Evolutionary conservation across 1,140 invertebrate genomes (phyloP).

Genomic region (Caenorhabditis brenneri): DNA sequence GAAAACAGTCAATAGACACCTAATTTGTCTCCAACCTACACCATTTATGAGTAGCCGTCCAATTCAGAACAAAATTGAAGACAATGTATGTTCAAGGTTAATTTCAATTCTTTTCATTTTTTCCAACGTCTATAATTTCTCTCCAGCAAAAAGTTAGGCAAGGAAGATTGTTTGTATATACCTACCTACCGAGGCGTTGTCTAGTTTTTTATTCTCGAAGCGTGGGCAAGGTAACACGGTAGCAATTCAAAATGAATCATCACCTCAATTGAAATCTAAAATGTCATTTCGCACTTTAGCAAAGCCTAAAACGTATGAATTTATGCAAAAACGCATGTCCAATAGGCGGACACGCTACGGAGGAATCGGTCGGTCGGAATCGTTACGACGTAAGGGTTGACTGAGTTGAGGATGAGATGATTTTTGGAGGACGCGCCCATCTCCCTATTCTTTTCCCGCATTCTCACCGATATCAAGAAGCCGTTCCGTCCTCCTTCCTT

Average conservation of each 20-base stretch:
- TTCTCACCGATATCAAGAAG: conserved; percentile 16
- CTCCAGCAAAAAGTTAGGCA: neutral
- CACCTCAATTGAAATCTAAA: neutral
- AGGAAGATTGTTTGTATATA: conserved; percentile 1
- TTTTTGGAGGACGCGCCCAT: conserved; percentile 41
- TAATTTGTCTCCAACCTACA: neutral
- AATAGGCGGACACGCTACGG: conserved; percentile 3
- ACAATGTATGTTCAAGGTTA: conserved; percentile 11
- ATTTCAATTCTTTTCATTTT: conserved; percentile 9
- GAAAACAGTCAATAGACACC: neutral
- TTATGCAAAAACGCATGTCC: conserved; percentile 42
- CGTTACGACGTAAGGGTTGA: conserved; percentile 41
- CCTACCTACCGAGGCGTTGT: conserved; percentile 4
- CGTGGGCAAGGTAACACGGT: conserved; percentile 1
- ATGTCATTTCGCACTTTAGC: conserved; percentile 25
- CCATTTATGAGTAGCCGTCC: neutral
- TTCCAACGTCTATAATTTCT: neutral
- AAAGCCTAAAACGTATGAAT: conserved; percentile 5
- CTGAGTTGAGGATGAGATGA: conserved; percentile 36
- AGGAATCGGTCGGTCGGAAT: neutral
- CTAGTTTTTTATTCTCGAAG: conserved; percentile 13
- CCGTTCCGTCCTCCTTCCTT: conserved; percentile 5
- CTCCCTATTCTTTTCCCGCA: conserved; percentile 9
- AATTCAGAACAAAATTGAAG: neutral
- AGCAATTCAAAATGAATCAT: conserved; percentile 11